Base-by-base conservation (phyloP, 2,113 vertebrate genomes). In the Xyrauchen texanus region DNA sequence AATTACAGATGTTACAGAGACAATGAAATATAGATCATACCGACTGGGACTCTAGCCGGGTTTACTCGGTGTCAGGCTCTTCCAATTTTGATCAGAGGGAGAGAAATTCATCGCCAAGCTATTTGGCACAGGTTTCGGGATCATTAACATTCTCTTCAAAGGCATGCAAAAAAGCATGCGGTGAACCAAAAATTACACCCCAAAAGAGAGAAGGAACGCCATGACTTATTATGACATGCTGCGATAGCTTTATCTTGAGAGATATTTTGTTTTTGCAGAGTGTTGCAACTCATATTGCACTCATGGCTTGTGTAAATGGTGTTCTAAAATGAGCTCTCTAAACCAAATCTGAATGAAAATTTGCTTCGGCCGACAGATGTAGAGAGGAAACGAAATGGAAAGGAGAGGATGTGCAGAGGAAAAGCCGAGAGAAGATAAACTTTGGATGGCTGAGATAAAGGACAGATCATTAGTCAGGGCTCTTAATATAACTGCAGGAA, bases 1-100 rank as follows among this genome's bases (percentile, higher is more conserved):
- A 92, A 92, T 91, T 80, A 80, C 78, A 80, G 78, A 80, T 73
- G 78, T 72, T 80, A 66, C 78, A 4, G 68, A 73, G 78, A 80
- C 78, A 80, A 80, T 80, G 78, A 80, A 74, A 72, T 80, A 80
- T 80, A 74, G 78, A 80, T 80, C 78, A 80, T 74, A 60, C 69
- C 52, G 55, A 62, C 60, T 55, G 52, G 69, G 78, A 80, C 63
- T 55, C 74, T 61, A 73, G 71, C 78, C 63, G 55, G 69, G 78
- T 80, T 74, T 80, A 53, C 69, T 73, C 68, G 57, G 69, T 73
- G 78, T 73, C 69, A 66, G 69, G 69, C 69, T 66, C 51, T 57
- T 80, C 64, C 61, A 64, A 42, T 80, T 74, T 80, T 80, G 68
- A 80, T 80, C 78, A 73, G 69, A 80, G 52, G 53, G n/a, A 47